Evolutionary conservation across 2,113 vertebrate species (phyloP), one percentile per base, ranked within the genome.

Genomic region (Periophthalmodon schlosseri): DNA sequence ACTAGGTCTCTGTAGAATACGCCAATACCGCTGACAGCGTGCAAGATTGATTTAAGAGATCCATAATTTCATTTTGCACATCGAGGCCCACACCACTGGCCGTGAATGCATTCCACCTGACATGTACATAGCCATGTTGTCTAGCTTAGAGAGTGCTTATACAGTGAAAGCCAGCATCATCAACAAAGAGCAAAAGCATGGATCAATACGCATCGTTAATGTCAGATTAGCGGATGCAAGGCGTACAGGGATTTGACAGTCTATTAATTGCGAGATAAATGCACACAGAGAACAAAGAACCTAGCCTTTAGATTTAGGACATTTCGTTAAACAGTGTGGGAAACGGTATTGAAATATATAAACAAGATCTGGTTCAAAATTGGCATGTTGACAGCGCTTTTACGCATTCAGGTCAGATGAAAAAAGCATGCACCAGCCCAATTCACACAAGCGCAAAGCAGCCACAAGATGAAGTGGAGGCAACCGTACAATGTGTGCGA

Each of bases 201-300:
- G 75, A 86, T 89, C 87, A 50, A 86, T 87, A 68, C 18, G 50
- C 4, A 12, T 70, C 57, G 63, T 76, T 76, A 74, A 81, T 65
- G 79, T 80, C 78, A 83, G 76, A 87, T 90, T 49, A 78, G 68
- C 58, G 70, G 76, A 82, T 44, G 78, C 28, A n/a, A 63, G 72
- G 57, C 64, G 80, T 79, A 52, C 67, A 2, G 70, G 77, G 84
- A 86, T 79, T 76, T 80, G 20, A 81, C 20, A 36, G 64, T 33
- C 63, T 64, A 52, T 81, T 75, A 84, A 84, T 69, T 82, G 80
- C 54, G 69, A 50, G 39, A 13, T 70, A 69, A 83, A 84, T 71
- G 77, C 79, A 78, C 67, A 47, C n/a, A 10, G 78, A 89, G 91
- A 92, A 92, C 91, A 92, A 92, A 92, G 88, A 85, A 72, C 85